Conservation (phyloP, 2,888 invertebrate species). For the Melieria picta region DNA sequence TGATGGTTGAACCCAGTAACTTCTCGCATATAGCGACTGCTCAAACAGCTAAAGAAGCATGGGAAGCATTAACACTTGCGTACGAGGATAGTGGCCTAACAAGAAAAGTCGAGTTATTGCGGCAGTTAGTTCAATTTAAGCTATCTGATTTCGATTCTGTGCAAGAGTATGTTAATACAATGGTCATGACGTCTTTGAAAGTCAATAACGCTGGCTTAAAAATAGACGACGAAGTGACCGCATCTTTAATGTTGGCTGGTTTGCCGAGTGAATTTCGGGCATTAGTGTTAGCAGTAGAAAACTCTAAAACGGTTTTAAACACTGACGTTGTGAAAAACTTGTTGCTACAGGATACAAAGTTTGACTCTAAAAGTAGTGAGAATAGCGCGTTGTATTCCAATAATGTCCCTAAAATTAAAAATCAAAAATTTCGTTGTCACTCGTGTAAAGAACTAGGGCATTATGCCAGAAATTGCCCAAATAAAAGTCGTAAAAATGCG, state of each 20-base stretch:
- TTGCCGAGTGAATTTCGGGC: conserved; percentile 36
- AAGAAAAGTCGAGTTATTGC: conserved; percentile 41
- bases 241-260: conserved; percentile 38
- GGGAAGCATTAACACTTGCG: conserved; percentile 36
- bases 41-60: conserved; percentile 39
- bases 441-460: conserved; percentile 28
- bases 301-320: conserved; percentile 34
- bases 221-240: conserved; percentile 33
- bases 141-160: conserved; percentile 25
- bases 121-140: conserved; percentile 36
- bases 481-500: conserved; percentile 3
- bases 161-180: conserved; percentile 31
- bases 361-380: conserved; percentile 19
- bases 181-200: conserved; percentile 29
- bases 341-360: conserved; percentile 36
- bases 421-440: conserved; percentile 25
- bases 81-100: conserved; percentile 42
- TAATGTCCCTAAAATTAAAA: not conserved
- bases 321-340: conserved; percentile 36
- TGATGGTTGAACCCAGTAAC: conserved; percentile 39
- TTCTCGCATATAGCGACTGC: conserved; percentile 39
- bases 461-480: conserved; percentile 16
- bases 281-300: conserved; percentile 39
- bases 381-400: conserved; percentile 29
- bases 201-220: conserved; percentile 28